A percentile compares a stretch with the other conserved stretches of the same genome.
phyloP scores from a whole-genome alignment of 2,797 vertebrate species.

The Heteromormyrus szaboi region DNA sequence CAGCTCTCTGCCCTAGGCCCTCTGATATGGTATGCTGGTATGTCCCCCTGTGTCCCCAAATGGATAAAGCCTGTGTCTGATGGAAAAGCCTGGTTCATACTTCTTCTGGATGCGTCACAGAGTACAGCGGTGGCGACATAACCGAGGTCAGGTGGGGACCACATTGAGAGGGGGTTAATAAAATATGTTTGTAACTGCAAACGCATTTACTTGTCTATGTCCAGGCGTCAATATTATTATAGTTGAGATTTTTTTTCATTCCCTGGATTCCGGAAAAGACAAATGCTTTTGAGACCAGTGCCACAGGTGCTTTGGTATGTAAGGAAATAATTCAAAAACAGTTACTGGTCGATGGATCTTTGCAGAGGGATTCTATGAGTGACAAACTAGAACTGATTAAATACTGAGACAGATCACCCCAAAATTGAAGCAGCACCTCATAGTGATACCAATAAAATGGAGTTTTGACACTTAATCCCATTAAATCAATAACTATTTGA shows the following conservation, averaged over 20 bases:
- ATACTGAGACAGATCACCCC: background rate
- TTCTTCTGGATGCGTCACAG: background rate
- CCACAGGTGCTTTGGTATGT: background rate
- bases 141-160: background rate
- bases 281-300: background rate
- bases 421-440: background rate
- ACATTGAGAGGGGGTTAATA: background rate
- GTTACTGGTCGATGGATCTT: background rate
- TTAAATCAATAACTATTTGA: background rate
- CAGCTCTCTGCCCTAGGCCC: conserved; percentile 40
- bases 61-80: conserved; percentile 36
- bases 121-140: background rate
- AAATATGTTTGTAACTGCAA: background rate
- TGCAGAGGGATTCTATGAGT: background rate
- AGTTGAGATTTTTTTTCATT: background rate
- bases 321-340: background rate
- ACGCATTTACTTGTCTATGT: background rate
- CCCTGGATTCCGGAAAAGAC: background rate
- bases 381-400: background rate
- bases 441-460: background rate
- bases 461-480: background rate
- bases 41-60: conserved; percentile 35
- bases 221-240: background rate
- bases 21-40: conserved; percentile 37
- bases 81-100: background rate